Evolutionary conservation across 1,140 invertebrate species (phyloP), one percentile per base, ranked within the genome.

Genomic region (Lasaia peninsularis): DNA sequence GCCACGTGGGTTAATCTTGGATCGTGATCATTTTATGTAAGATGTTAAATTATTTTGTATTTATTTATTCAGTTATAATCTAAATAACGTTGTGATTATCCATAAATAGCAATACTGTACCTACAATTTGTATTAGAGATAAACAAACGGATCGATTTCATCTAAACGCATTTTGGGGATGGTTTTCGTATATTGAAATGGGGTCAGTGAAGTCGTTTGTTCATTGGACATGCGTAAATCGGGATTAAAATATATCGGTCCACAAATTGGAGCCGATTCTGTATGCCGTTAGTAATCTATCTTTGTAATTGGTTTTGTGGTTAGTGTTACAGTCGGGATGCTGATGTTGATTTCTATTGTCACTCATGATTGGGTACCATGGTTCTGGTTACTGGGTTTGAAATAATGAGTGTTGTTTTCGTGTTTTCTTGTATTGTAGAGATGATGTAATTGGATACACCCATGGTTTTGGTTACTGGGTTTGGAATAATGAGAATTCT

Each of bases 231-330:
- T 73, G 71, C 71, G 75, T 79, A 74, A 75, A 76, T 72, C 63
- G 64, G 76, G 76, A 81, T 85, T 83, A 78, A 82, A 85, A 85
- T 82, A 81, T 80, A 81, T 75, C 63, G 72, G 65, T 58, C 67
- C 67, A 76, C 71, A 80, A 80, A 82, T 82, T 80, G 79, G 60
- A 69, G 70, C 64, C 65, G 63, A 78, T 78, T 79, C 75, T 69
- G 68, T 65, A 70, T 58, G 61, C 63, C 62, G 68, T 69, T 80
- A 65, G 76, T 80, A 74, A 77, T 80, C 75, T 60, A 63, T 78
- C 67, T 71, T 74, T 72, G 75, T 78, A 81, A 81, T 79, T 78
- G 75, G 67, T 76, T 78, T 69, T 65, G 58, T 60, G 64, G 50
- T 50, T 54, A 52, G 40, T 40, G 58, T 52, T 58, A 63, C 58